phyloP scores from a whole-genome alignment of 2,888 invertebrate species.

The Calliscelio sp. region DNA sequence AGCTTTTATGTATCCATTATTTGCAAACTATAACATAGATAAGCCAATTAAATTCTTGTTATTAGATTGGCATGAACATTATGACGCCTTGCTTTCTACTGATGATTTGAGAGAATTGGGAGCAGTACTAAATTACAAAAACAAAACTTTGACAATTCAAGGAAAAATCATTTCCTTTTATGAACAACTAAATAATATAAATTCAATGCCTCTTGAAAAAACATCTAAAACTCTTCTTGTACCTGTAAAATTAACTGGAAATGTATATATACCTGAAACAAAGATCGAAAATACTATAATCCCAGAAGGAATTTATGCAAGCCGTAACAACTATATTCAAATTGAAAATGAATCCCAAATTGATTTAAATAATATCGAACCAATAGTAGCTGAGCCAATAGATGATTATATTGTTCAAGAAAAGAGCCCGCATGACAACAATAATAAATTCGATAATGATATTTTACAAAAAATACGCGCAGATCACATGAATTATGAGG shows the following conservation, averaged over 20 bases:
- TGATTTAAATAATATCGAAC: conserved; percentile 16
- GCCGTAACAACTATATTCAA: conserved; percentile 6
- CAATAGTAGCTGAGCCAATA: neutral
- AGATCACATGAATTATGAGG: conserved; percentile 1
- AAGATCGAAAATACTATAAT: neutral
- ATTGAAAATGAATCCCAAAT: neutral
- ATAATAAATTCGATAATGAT: neutral
- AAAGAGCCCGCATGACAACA: neutral
- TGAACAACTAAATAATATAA: conserved; percentile 2
- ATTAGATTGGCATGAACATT: conserved; percentile 14
- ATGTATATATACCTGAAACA: neutral
- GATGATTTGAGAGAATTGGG: neutral
- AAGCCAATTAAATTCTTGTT: neutral
- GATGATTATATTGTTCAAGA: neutral
- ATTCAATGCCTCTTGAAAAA: neutral
- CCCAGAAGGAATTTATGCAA: neutral
- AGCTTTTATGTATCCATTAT: conserved; percentile 3
- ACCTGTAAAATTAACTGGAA: conserved; percentile 1
- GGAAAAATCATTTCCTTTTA: conserved; percentile 3
- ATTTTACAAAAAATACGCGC: conserved; percentile 3
- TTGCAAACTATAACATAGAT: neutral
- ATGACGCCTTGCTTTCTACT: neutral
- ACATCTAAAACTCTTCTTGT: neutral
- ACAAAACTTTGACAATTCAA: neutral
- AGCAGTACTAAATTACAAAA: neutral